Percentiles rank a stretch among this genome's conserved stretches.
These are phyloP conservation scores for Cyanistes caeruleus DNA, from an alignment of 2,113 vertebrate species.

Conservation along the genomic window DNA sequence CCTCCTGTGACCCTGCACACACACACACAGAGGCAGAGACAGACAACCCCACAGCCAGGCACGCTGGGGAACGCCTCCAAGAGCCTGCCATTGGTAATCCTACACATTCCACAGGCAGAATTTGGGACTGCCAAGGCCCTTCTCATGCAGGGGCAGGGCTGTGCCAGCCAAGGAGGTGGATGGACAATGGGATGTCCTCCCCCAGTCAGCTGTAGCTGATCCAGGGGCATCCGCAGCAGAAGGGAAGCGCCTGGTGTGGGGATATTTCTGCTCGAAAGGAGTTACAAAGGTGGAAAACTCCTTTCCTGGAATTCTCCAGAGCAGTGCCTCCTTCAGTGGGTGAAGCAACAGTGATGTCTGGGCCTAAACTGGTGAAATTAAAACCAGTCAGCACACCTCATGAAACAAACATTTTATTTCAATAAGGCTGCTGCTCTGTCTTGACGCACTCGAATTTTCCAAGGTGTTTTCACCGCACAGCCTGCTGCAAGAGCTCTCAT, in stretches of 20 bases:
- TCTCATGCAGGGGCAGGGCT: rapidly evolving
- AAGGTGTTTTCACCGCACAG: neutral
- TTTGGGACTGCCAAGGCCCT: neutral
- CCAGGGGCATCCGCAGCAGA: neutral
- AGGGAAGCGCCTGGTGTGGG: neutral
- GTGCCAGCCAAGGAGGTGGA: neutral
- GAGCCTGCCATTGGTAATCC: neutral
- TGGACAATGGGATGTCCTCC: rapidly evolving
- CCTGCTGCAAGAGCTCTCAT: neutral
- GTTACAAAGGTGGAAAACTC: neutral
- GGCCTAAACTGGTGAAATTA: neutral
- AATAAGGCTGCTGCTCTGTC: neutral
- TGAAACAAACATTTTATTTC: neutral
- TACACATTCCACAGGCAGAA: rapidly evolving
- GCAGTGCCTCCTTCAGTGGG: neutral
- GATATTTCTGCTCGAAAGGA: neutral
- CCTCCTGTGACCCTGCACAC: neutral
- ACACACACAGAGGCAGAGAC: neutral
- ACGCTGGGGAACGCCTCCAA: rapidly evolving
- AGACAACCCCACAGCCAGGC: neutral
- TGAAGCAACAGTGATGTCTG: neutral
- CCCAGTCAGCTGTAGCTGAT: neutral
- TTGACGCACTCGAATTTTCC: neutral
- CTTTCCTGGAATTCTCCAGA: neutral
- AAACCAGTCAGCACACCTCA: neutral